These are phyloP conservation scores for Pentamera pediparva DNA, from an alignment of 53 echinoderm and acorn worm species.

Conservation along the genomic window DNA sequence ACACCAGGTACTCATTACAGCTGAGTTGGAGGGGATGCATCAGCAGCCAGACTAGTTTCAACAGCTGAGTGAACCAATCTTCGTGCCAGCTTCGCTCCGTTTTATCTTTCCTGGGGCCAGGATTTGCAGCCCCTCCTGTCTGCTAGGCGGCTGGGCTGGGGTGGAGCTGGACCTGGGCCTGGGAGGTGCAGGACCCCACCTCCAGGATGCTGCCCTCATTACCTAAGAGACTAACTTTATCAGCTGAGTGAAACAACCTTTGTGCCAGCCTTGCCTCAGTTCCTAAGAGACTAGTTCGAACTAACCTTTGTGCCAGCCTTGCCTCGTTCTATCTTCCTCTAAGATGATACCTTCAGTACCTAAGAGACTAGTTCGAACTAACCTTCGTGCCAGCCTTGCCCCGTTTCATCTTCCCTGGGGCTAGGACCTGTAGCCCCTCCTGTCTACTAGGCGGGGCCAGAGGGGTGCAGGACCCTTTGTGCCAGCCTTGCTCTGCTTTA, in stretches of 20 bases:
- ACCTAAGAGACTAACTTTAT: no score
- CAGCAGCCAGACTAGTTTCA: no score
- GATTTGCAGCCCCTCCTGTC: slow-evolving; percentile 52
- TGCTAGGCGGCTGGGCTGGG: no score
- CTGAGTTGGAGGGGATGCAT: no score
- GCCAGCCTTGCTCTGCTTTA: slow-evolving; percentile 47
- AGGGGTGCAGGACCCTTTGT: slow-evolving; percentile 56
- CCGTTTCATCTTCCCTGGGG: slow-evolving; percentile 81
- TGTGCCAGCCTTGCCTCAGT: no score
- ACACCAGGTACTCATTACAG: no score
- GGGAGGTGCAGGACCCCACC: slow-evolving; percentile 57
- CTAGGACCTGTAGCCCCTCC: slow-evolving; percentile 52
- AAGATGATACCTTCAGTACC: slow-evolving; percentile 58
- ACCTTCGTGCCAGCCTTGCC: slow-evolving; percentile 87
- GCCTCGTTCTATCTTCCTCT: slow-evolving; percentile 81
- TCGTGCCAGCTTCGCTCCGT: slow-evolving; percentile 75
- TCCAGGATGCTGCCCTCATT: no score
- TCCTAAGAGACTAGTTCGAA: no score
- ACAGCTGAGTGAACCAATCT: slow-evolving; percentile 56
- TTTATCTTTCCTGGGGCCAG: slow-evolving; percentile 83
- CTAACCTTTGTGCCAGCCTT: no score
- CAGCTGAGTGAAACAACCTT: no score
- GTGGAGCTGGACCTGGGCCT: no score
- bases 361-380: no score
- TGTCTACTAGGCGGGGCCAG: slow-evolving; percentile 57